phyloP scores from a whole-genome alignment of 2,797 vertebrate genomes.

The Melanotaenia boesemani region DNA sequence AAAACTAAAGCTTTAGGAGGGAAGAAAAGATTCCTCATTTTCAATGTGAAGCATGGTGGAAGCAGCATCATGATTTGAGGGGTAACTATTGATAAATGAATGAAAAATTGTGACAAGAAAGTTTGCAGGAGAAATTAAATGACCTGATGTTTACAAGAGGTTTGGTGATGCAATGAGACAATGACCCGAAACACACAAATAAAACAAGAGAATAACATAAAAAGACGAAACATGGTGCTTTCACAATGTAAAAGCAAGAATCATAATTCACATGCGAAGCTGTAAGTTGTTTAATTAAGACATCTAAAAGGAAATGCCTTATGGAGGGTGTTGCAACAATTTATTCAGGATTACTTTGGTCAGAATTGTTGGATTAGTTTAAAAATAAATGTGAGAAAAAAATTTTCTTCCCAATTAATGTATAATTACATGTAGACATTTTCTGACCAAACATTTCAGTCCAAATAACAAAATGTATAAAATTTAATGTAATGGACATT shows the following conservation, averaged over 20 bases:
- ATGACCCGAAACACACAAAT: neutral
- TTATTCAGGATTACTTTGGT: neutral
- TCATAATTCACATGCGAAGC: neutral
- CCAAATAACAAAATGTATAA: neutral
- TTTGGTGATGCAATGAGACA: neutral
- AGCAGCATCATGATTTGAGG: neutral
- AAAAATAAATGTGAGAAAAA: neutral
- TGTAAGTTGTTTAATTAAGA: neutral
- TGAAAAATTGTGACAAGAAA: neutral
- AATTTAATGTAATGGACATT: neutral
- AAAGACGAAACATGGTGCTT: neutral
- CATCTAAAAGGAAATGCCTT: neutral
- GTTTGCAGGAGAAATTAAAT: neutral
- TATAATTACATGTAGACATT: neutral
- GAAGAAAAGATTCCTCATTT: neutral
- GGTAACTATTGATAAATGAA: neutral
- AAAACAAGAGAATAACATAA: neutral
- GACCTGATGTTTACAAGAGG: neutral
- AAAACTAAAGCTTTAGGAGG: neutral
- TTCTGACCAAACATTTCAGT: neutral
- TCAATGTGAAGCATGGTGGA: neutral
- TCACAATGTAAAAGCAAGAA: neutral
- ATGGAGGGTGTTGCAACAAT: neutral
- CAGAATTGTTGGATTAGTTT: neutral
- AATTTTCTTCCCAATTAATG: neutral